Evolutionary conservation across 2,113 vertebrate genomes (phyloP).

Genomic region (Naja naja): DNA sequence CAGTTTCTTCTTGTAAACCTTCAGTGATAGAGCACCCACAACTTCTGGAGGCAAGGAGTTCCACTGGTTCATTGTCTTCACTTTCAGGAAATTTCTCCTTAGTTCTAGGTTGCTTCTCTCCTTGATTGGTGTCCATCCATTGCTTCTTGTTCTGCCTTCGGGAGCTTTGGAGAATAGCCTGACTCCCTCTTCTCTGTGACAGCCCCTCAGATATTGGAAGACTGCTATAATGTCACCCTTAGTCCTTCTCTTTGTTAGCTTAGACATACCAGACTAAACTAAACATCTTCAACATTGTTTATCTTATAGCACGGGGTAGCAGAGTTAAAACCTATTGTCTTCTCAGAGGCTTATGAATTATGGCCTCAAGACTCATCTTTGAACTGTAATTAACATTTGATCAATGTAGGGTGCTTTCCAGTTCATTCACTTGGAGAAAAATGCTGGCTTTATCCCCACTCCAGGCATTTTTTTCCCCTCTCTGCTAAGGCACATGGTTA

Average conservation of each 20-base stretch:
- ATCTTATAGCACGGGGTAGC: background rate
- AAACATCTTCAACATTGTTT: background rate
- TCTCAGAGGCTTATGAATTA: background rate
- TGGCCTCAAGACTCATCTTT: background rate
- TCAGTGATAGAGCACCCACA: background rate
- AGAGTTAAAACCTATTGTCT: background rate
- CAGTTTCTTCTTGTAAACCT: background rate
- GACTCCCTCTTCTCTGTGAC: too few species aligned
- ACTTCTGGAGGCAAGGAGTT: background rate
- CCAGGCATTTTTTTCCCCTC: background rate
- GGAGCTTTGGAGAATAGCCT: background rate
- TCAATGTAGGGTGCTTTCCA: background rate
- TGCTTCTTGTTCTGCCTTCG: background rate
- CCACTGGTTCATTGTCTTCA: fast-evolving
- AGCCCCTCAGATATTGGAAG: background rate
- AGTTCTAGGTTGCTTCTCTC: background rate
- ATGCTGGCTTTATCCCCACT: background rate
- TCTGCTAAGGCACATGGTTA: background rate
- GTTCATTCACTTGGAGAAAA: background rate
- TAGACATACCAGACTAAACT: background rate
- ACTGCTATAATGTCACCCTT: background rate
- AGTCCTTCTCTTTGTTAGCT: background rate
- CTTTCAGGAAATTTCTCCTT: background rate
- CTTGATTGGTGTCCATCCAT: background rate
- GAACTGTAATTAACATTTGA: background rate